Percentiles rank a stretch among this genome's conserved stretches.
These are phyloP conservation scores for Lutraria lutraria DNA, from an alignment of 2,888 invertebrate genomes.

Conservation along the genomic window DNA sequence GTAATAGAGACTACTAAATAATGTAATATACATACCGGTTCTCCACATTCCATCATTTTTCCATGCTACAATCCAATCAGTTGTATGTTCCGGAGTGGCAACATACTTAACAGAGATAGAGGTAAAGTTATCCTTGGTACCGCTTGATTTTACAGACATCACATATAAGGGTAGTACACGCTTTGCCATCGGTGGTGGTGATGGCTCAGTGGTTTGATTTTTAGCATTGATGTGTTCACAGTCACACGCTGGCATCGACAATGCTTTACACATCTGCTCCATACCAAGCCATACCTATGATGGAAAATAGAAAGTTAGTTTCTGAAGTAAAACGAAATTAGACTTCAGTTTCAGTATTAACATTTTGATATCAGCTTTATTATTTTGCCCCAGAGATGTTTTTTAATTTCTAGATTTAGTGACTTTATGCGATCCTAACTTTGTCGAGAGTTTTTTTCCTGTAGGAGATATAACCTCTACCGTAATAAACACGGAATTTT, in stretches of 20 bases:
- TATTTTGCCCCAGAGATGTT: too few species aligned
- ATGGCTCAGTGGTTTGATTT: neutral
- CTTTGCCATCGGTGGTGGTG: neutral
- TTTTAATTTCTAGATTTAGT: too few species aligned
- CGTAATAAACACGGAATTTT: too few species aligned
- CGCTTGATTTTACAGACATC: conserved; percentile 33
- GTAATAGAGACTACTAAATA: neutral
- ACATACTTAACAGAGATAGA: conserved; percentile 47
- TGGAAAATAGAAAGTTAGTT: neutral
- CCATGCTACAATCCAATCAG: conserved; percentile 57
- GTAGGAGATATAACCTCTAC: too few species aligned
- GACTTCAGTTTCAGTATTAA: neutral
- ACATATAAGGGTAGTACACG: neutral
- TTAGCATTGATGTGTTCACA: neutral
- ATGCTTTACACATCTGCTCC: neutral
- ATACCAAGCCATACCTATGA: neutral
- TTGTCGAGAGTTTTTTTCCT: neutral
- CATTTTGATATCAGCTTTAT: too few species aligned
- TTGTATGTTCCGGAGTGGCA: conserved; percentile 56
- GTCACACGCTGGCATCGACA: neutral
- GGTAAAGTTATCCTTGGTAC: conserved; percentile 26
- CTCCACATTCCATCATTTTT: conserved; percentile 62
- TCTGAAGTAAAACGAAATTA: neutral
- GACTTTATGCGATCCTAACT: too few species aligned
- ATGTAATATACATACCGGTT: conserved; percentile 44